These are phyloP conservation scores for Heterodera carotae DNA, from an alignment of 1,140 invertebrate genomes.

Conservation along the genomic window DNA sequence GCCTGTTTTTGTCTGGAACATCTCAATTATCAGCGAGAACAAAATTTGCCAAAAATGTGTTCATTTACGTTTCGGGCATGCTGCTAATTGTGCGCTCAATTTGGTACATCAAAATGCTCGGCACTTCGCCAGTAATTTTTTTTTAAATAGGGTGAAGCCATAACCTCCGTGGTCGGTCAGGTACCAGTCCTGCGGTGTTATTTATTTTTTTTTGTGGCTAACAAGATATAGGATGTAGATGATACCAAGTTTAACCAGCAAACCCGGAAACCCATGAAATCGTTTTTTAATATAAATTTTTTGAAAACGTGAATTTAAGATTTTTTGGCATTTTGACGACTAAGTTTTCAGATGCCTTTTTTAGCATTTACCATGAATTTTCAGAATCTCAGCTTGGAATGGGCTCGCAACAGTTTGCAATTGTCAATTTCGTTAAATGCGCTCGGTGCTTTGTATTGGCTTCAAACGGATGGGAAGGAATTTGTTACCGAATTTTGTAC, in stretches of 20 bases:
- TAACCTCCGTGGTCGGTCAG: too few species aligned
- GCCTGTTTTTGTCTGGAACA: background rate
- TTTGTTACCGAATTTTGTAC: slow-evolving; percentile 10
- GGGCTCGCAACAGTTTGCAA: slow-evolving; percentile 27
- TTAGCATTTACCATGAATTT: background rate
- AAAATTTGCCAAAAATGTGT: background rate
- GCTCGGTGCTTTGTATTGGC: slow-evolving; percentile 9
- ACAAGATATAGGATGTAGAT: too few species aligned
- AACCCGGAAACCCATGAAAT: too few species aligned
- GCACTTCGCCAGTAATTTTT: background rate
- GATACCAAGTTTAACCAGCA: too few species aligned
- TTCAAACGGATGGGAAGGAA: background rate
- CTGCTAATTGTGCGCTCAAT: background rate
- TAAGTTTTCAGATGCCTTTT: background rate
- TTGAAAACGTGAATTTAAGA: too few species aligned
- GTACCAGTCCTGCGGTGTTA: background rate
- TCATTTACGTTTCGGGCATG: background rate
- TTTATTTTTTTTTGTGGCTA: too few species aligned
- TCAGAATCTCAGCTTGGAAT: slow-evolving; percentile 12
- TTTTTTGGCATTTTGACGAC: background rate
- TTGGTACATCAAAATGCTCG: background rate
- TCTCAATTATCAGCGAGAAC: background rate
- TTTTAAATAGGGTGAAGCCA: too few species aligned
- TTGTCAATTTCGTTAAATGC: slow-evolving; percentile 25
- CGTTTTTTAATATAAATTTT: too few species aligned